These are phyloP conservation scores for Platycercus adscitus DNA, from an alignment of 2,113 vertebrate genomes.

Conservation along the genomic window DNA sequence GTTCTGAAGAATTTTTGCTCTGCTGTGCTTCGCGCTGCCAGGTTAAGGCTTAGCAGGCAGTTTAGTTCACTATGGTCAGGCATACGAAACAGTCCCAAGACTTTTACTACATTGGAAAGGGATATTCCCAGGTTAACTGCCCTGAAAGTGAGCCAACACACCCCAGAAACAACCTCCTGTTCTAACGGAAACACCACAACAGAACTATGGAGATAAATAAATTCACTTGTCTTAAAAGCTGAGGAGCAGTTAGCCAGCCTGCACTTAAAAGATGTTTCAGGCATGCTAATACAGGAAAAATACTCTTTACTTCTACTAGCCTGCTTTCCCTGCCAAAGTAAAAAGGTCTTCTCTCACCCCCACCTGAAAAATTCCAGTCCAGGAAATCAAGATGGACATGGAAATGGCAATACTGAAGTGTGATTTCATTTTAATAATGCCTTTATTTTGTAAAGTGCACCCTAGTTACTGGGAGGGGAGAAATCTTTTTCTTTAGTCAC, in stretches of 20 bases:
- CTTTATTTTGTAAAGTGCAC: constrained; percentile 11
- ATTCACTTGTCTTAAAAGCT: neutral
- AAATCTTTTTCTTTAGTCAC: neutral
- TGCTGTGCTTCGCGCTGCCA: neutral
- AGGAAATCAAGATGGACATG: neutral
- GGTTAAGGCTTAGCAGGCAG: neutral
- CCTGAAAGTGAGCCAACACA: neutral
- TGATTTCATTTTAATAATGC: neutral
- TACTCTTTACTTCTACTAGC: neutral
- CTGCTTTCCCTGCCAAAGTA: neutral
- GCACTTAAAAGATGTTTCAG: neutral
- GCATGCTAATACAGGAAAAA: neutral
- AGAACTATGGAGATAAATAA: neutral
- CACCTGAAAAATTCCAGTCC: neutral
- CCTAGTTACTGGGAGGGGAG: rapidly evolving
- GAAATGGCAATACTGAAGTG: neutral
- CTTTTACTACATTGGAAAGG: neutral
- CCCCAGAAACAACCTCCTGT: neutral
- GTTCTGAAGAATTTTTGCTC: neutral
- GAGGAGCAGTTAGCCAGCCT: neutral
- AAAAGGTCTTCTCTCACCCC: neutral
- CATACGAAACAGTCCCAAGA: neutral
- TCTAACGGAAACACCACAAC: neutral
- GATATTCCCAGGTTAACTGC: neutral
- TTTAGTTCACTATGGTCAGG: neutral